Evolutionary conservation across 2,113 vertebrate genomes (phyloP).

Genomic region (Thinocorus orbignyianus): DNA sequence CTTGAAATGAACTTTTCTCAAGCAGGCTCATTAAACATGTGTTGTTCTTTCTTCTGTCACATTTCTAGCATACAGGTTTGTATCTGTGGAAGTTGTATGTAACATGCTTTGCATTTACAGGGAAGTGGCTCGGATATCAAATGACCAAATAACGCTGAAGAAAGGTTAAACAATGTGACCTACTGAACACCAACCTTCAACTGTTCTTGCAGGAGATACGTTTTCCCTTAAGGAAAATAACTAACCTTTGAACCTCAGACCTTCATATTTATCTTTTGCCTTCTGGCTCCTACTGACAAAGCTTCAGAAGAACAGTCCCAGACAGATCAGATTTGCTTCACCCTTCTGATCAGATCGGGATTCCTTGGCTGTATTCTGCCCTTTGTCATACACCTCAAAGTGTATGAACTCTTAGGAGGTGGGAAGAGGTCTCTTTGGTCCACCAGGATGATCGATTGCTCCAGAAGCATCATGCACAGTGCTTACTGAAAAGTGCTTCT

Average conservation of each 20-base stretch:
- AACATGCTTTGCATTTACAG: neutral
- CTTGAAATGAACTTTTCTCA: neutral
- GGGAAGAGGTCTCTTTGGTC: neutral
- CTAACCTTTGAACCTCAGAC: slow-evolving; percentile 62
- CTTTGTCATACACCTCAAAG: neutral
- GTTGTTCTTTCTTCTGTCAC: neutral
- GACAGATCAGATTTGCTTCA: slow-evolving; percentile 27
- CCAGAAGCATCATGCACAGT: neutral
- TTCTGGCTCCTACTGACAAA: slow-evolving; percentile 47
- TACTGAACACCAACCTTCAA: slow-evolving; percentile 35
- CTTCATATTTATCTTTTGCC: slow-evolving; percentile 7
- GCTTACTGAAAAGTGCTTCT: neutral
- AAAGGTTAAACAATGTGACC: slow-evolving; percentile 50
- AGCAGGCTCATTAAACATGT: neutral
- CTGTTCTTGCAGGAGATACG: neutral
- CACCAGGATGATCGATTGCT: rapidly evolving
- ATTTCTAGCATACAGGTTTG: neutral
- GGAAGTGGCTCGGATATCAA: slow-evolving; percentile 3
- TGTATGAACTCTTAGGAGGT: neutral
- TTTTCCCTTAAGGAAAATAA: slow-evolving; percentile 17
- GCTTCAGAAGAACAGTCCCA: neutral
- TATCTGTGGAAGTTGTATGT: neutral
- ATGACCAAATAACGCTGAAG: neutral
- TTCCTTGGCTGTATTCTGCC: neutral
- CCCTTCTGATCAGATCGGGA: neutral